phyloP scores from a whole-genome alignment of 2,113 vertebrate genomes.

The Garra rufa region DNA sequence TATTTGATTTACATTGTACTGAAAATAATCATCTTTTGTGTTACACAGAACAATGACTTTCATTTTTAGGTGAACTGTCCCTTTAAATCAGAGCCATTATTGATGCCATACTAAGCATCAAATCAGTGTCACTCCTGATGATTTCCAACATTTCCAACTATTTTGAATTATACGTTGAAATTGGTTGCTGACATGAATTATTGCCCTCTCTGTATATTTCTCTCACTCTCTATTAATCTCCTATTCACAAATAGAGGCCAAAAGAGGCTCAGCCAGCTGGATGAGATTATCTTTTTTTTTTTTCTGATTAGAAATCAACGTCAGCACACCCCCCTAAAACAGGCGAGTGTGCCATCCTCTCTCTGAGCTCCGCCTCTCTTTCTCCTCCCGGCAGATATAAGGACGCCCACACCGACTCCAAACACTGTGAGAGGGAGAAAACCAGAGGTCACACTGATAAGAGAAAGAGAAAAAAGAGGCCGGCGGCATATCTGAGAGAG shows the following conservation, averaged over 20 bases:
- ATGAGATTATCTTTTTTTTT: conserved; percentile 72
- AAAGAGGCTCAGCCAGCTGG: conserved; percentile 75
- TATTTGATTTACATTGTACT: too few species aligned
- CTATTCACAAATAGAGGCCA: conserved; percentile 78
- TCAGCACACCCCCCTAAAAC: conserved; percentile 62
- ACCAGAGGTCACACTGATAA: conserved; percentile 37
- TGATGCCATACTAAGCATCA: not conserved
- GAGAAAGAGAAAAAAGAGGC: not conserved
- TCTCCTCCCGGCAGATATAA: conserved; percentile 58
- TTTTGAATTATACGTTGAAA: not conserved
- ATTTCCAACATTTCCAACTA: not conserved
- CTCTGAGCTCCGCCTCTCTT: conserved; percentile 44
- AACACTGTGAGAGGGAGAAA: conserved; percentile 57
- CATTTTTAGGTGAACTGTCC: not conserved
- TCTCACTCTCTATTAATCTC: conserved; percentile 66
- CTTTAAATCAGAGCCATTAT: not conserved
- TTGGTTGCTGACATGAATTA: not conserved
- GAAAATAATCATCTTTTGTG: not conserved
- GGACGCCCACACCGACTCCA: conserved; percentile 53
- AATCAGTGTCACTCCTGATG: conserved; percentile 2
- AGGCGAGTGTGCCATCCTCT: conserved; percentile 24
- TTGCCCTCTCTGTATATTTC: conserved; percentile 15
- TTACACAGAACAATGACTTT: not conserved
- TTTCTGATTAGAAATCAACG: conserved; percentile 75
- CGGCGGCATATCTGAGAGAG: conserved; percentile 1